Conservation (phyloP, 35 echinoderm and acorn worm species). For the Lytechinus variegatus region DNA sequence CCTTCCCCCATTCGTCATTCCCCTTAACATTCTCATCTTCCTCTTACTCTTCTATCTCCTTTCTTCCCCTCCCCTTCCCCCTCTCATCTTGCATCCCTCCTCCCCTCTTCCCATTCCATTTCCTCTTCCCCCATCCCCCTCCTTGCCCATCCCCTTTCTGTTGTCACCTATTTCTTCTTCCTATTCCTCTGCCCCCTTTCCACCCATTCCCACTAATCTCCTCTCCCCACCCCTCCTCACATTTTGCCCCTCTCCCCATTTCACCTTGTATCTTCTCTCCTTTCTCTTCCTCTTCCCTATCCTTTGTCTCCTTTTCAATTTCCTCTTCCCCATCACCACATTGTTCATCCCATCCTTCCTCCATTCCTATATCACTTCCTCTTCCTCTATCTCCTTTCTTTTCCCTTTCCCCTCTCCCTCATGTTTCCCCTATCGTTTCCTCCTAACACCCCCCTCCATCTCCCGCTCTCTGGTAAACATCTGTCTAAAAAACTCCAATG, state of each 20-base stretch:
- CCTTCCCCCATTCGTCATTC: not conserved
- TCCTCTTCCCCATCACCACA: not conserved
- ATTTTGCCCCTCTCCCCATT: not conserved
- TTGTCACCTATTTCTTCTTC: not conserved
- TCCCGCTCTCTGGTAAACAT: too few species aligned
- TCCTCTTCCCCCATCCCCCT: not conserved
- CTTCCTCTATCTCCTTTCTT: too few species aligned
- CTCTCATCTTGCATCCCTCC: not conserved
- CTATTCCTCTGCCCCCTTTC: not conserved
- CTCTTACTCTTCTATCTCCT: not conserved
- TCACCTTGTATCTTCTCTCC: not conserved
- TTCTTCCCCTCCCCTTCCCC: not conserved
- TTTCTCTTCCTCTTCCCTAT: not conserved
- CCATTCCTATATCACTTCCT: not conserved
- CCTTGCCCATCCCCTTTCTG: not conserved
- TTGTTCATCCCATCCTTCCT: not conserved
- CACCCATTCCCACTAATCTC: not conserved
- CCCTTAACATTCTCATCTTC: not conserved
- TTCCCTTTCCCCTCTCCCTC: too few species aligned
- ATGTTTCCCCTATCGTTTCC: too few species aligned
- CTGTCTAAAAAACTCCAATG: not conserved
- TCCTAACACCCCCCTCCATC: too few species aligned
- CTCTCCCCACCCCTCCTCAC: not conserved
- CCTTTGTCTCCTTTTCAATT: not conserved
- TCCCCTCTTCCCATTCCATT: not conserved